A percentile compares a stretch with the other conserved stretches of the same genome.
Evolutionary conservation across 2,797 vertebrate genomes (phyloP).

Genomic region (Hemitrygon akajei): DNA sequence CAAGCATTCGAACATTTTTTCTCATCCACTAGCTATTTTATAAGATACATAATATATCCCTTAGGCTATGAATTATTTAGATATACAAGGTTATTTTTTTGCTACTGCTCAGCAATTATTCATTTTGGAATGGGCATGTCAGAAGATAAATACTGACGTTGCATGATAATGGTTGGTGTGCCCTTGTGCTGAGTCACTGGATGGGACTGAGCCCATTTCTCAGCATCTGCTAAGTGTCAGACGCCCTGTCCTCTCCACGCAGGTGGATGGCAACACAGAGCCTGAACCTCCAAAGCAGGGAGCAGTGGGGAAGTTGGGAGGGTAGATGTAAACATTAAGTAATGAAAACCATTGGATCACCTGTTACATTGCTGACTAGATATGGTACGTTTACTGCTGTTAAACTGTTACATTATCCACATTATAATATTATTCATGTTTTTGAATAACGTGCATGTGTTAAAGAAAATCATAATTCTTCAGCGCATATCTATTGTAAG

Average conservation of each 20-base stretch:
- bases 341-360: neutral
- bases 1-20: neutral
- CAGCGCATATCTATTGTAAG: neutral
- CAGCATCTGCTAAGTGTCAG: neutral
- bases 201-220: neutral
- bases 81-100: neutral
- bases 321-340: neutral
- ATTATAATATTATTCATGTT: neutral
- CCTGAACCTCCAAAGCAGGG: neutral
- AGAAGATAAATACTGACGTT: neutral
- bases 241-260: neutral
- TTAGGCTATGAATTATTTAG: neutral
- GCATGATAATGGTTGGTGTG: neutral
- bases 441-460: neutral
- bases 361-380: neutral
- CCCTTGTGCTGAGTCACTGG: neutral
- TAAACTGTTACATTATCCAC: neutral
- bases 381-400: neutral
- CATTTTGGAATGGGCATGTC: neutral
- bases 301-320: neutral
- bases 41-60: neutral
- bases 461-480: neutral
- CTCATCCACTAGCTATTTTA: no score
- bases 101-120: neutral
- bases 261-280: neutral